A percentile compares a stretch with the other conserved stretches of the same genome.
phyloP scores from a whole-genome alignment of 2,113 vertebrate species.

The Panthera leo region DNA sequence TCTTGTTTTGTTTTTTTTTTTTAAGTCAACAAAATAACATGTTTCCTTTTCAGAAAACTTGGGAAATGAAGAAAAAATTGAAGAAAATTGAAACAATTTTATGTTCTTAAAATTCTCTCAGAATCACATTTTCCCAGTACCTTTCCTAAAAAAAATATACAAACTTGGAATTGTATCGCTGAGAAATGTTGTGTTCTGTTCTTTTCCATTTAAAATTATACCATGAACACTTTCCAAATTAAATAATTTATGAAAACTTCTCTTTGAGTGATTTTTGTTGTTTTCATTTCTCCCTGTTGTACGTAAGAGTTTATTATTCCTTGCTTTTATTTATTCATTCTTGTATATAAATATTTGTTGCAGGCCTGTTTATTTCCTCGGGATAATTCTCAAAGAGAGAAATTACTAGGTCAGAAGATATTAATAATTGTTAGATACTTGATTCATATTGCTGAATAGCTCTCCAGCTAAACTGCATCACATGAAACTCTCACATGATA shows the following conservation, averaged over 20 bases:
- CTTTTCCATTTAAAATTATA: not conserved
- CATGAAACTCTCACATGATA: not conserved
- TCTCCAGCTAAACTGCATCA: not conserved
- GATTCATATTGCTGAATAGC: conserved; percentile 16
- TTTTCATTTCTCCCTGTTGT: not conserved
- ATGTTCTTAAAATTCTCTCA: not conserved
- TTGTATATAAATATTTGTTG: not conserved
- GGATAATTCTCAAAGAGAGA: conserved; percentile 30
- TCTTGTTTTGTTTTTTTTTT: not conserved
- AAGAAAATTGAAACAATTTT: not conserved
- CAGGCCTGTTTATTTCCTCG: not conserved
- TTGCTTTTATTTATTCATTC: not conserved
- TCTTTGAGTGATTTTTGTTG: not conserved
- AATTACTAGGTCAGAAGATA: not conserved
- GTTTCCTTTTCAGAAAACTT: not conserved
- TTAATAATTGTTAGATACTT: conserved; percentile 33
- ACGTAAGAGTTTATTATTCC: not conserved
- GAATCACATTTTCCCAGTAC: not conserved
- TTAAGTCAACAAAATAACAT: not conserved
- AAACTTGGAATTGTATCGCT: not conserved
- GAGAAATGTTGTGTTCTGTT: not conserved
- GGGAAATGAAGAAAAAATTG: not conserved
- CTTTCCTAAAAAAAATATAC: not conserved
- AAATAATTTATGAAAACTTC: not conserved
- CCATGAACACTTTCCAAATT: not conserved